Evolutionary conservation across 1,140 invertebrate species (phyloP).

Genomic region (Penaeus japonicus): DNA sequence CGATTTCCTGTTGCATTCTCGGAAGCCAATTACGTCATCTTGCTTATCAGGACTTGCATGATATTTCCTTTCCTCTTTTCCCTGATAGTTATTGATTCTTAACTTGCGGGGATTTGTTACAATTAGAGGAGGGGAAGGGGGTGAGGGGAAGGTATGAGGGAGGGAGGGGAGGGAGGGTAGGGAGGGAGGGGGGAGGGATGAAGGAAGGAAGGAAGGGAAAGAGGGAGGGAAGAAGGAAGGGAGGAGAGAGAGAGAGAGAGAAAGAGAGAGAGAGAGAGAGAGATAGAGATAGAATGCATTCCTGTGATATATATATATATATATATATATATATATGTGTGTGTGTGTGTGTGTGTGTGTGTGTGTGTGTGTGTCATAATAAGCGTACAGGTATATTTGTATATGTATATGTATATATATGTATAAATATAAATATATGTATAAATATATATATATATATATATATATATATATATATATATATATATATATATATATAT

Average conservation of each 20-base stretch:
- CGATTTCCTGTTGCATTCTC: too few relatives aligned
- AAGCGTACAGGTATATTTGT: not conserved
- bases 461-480: slow-evolving; percentile 40
- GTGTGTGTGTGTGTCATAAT: not conserved
- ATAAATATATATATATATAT: slow-evolving; percentile 35
- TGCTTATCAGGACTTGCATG: too few relatives aligned
- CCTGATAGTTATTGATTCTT: too few relatives aligned
- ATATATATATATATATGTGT: not conserved
- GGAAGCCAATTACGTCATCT: too few relatives aligned
- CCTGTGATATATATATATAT: slow-evolving; percentile 13
- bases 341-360: not conserved
- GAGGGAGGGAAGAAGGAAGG: not conserved
- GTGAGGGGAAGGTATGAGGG: not conserved
- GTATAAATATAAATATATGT: slow-evolving; percentile 21
- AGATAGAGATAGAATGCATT: not conserved
- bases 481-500: slow-evolving; percentile 31
- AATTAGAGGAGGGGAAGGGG: too few relatives aligned
- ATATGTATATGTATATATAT: not conserved
- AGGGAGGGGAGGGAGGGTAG: not conserved
- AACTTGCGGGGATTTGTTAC: too few relatives aligned
- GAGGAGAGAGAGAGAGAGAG: not conserved
- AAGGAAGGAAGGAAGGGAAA: not conserved
- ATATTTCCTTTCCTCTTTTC: too few relatives aligned
- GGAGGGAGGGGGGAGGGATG: not conserved
- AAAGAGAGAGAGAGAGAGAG: not conserved